phyloP scores from a whole-genome alignment of 2,797 vertebrate species.

The Podargus strigoides region DNA sequence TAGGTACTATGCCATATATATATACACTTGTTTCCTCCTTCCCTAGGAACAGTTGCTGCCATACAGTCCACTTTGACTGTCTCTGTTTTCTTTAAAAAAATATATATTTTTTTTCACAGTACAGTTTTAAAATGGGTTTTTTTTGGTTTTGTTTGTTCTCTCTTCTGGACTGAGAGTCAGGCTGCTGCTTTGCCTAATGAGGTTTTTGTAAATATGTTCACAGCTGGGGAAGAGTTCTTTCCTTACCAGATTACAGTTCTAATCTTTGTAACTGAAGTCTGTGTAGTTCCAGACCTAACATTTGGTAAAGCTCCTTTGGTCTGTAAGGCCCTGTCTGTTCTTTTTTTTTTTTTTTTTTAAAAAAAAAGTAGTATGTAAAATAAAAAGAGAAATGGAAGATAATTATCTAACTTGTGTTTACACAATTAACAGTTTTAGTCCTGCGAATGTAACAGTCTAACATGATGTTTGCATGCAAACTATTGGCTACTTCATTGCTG shows the following conservation, averaged over 20 bases:
- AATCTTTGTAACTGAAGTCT: not conserved
- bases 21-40: not conserved
- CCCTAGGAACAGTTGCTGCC: not conserved
- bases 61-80: not conserved
- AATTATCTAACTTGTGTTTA: not conserved
- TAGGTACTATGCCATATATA: not conserved
- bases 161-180: not conserved
- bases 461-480: conserved; percentile 40
- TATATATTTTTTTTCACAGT: not conserved
- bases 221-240: not conserved
- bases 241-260: not conserved
- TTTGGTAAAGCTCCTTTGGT: conserved; percentile 5
- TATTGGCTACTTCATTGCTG: conserved; percentile 29
- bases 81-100: not conserved
- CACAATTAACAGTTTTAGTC: conserved; percentile 18
- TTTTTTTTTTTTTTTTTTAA: too few relatives aligned
- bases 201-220: not conserved
- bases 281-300: not conserved
- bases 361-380: not conserved
- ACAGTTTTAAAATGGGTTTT: not conserved
- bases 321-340: not conserved
- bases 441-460: conserved; percentile 47
- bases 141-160: not conserved
- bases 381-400: not conserved
- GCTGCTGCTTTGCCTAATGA: conserved; percentile 24